Percentiles rank a stretch among this genome's conserved stretches.
Conservation (phyloP, 1,140 invertebrate species). For the Drosophila baimaii region DNA sequence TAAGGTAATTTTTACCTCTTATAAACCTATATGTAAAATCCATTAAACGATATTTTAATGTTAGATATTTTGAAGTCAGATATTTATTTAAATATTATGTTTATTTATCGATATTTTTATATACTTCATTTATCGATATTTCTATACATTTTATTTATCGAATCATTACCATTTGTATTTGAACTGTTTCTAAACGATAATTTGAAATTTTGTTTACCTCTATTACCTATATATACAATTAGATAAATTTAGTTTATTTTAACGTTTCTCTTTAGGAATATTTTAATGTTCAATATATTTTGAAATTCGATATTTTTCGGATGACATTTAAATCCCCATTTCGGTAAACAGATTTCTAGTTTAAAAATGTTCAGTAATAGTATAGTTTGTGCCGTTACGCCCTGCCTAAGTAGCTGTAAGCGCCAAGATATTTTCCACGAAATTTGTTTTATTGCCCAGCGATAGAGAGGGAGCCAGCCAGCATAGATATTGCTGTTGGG, state of each 20-base stretch:
- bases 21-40: too few relatives aligned
- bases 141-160: too few relatives aligned
- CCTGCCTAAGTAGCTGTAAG: conserved; percentile 9
- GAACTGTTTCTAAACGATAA: too few relatives aligned
- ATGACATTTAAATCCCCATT: not conserved
- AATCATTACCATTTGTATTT: too few relatives aligned
- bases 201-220: too few relatives aligned
- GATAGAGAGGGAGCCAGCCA: conserved; percentile 6
- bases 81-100: too few relatives aligned
- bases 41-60: too few relatives aligned
- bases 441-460: conserved; percentile 72
- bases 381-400: conserved; percentile 12
- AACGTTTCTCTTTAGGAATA: too few relatives aligned
- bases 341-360: not conserved
- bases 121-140: too few relatives aligned
- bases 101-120: too few relatives aligned
- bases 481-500: not conserved
- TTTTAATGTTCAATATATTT: not conserved
- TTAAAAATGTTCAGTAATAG: not conserved
- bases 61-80: too few relatives aligned
- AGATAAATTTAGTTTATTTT: not conserved
- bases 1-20: too few relatives aligned
- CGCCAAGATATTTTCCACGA: conserved; percentile 59
- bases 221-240: not conserved
- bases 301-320: not conserved